Base-by-base conservation (phyloP, 2,113 vertebrate genomes). In the Catagonus wagneri region DNA sequence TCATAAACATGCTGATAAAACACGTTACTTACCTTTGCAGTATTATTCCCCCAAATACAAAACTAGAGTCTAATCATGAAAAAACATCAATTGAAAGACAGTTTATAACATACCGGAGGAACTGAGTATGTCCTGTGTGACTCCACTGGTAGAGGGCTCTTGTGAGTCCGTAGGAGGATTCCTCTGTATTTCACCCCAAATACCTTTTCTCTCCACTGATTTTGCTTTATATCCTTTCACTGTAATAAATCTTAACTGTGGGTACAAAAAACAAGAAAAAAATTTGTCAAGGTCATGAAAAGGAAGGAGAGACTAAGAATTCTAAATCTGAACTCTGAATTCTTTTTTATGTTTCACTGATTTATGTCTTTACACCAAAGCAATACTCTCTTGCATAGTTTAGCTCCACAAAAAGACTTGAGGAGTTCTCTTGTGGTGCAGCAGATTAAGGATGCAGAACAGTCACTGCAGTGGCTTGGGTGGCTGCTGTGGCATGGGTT, bases 251-350 rank as follows among this genome's bases (percentile, higher is more conserved):
- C 20, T 79, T 32, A 87, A 22, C 34, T 68, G 66, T 16, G 19
- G 74, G n/a, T 78, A 60, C 50, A 71, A 79, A 84, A 84, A 90
- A 39, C 14, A 90, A 60, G n/a, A 39, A 72, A 86, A 81, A 81
- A 83, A 52, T n/a, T 44, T 69, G 17, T 75, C 72, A 81, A 71
- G 44, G 3, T 50, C 36, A 76, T 85, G 68, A 61, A 84, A 83
- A 68, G 32, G 2, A 56, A 71, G 14, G 29, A 44, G 79, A 36
- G n/a, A 60, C 2, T 56, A 16, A 88, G 50, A 81, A 65, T 63
- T 65, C 61, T 95, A 2, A 56, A 89, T 69, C 44, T 11, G 36
- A 52, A 50, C 60, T 94, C 25, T 86, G 72, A 58, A 32, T 93
- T 90, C 32, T 72, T 52, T 84, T 10, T 83, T 27, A 58, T 69